These are phyloP conservation scores for Heliconius hermathena DNA, from an alignment of 1,140 invertebrate species.

Conservation along the genomic window DNA sequence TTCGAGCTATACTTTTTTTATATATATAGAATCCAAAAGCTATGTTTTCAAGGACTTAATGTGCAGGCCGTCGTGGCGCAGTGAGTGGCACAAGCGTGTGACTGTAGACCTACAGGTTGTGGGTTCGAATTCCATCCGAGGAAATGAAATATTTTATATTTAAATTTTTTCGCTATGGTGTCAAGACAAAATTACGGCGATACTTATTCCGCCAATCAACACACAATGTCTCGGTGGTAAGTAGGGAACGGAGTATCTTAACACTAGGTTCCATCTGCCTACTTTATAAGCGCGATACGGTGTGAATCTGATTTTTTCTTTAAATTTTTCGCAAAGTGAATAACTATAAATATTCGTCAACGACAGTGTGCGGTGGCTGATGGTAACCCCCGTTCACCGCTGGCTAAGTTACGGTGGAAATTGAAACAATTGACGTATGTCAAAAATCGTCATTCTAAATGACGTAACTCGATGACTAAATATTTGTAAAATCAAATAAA, in stretches of 20 bases:
- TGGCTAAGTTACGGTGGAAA: not conserved
- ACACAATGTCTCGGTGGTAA: not conserved
- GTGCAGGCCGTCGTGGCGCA: too few species aligned
- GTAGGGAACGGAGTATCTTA: not conserved
- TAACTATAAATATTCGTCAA: too few species aligned
- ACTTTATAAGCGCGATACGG: not conserved
- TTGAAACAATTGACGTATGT: not conserved
- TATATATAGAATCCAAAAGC: too few species aligned
- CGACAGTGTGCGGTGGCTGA: too few species aligned
- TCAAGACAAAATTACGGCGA: not conserved
- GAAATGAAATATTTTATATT: not conserved
- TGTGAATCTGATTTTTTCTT: not conserved
- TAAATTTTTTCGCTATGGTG: not conserved
- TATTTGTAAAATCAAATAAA: too few species aligned
- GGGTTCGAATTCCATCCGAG: not conserved
- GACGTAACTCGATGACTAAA: too few species aligned
- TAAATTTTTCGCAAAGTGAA: too few species aligned
- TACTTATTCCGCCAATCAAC: not conserved
- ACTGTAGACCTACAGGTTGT: not conserved
- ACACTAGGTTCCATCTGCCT: not conserved
- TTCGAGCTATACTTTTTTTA: too few species aligned
- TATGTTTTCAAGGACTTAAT: too few species aligned
- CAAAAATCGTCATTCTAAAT: not conserved
- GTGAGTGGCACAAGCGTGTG: too few species aligned
- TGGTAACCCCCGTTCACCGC: not conserved